Conservation (phyloP, 2,888 invertebrate genomes). For the Heliconius charithonia region DNA sequence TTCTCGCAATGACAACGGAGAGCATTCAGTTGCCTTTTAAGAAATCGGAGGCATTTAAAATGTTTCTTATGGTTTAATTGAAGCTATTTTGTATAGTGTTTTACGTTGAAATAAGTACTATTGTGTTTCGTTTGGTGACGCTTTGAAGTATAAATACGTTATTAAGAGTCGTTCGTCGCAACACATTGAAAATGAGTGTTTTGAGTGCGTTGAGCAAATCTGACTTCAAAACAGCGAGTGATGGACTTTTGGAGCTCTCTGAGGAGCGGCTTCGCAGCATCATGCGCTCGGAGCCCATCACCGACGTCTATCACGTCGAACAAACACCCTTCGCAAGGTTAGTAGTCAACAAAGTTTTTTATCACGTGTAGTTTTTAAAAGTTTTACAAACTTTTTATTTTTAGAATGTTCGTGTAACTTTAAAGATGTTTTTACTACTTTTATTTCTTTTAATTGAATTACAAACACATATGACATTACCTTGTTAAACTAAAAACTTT, state of each 20-base stretch:
- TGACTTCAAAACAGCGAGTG: constrained; percentile 85
- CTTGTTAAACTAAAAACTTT: neutral
- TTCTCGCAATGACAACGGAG: constrained; percentile 84
- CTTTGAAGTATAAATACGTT: constrained; percentile 66
- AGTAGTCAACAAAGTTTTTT: constrained; percentile 53
- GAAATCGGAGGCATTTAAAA: constrained; percentile 82
- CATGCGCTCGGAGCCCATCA: constrained; percentile 89
- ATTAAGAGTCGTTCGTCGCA: constrained; percentile 76
- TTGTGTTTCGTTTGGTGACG: constrained; percentile 79
- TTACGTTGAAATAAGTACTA: constrained; percentile 79
- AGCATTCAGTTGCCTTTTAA: constrained; percentile 81
- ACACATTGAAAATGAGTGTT: constrained; percentile 83
- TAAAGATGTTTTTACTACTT: neutral
- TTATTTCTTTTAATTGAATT: neutral
- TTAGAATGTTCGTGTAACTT: neutral
- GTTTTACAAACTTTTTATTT: neutral
- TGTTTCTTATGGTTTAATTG: constrained; percentile 81
- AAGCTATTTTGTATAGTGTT: constrained; percentile 77
- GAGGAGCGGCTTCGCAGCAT: constrained; percentile 87
- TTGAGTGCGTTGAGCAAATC: constrained; percentile 81
- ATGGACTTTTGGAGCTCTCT: constrained; percentile 89
- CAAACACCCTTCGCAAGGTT: constrained; percentile 94
- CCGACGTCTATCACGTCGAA: constrained; percentile 90
- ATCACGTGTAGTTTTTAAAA: constrained; percentile 33
- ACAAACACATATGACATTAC: neutral